Evolutionary conservation across 2,888 invertebrate genomes (phyloP).

Genomic region (Heliconius charithonia): DNA sequence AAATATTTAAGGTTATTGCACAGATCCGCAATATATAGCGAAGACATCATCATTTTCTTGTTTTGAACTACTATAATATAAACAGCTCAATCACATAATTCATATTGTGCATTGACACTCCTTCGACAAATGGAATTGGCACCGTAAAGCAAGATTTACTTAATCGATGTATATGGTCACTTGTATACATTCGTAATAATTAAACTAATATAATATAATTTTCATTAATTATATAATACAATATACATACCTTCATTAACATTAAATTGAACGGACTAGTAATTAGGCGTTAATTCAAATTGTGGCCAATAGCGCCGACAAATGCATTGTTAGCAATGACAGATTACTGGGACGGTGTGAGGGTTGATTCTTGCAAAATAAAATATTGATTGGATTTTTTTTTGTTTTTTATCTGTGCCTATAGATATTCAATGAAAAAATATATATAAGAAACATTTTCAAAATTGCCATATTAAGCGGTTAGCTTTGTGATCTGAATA

Average conservation of each 20-base stretch:
- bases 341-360: constrained; percentile 55
- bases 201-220: constrained; percentile 24
- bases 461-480: neutral
- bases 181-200: constrained; percentile 2
- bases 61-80: no score
- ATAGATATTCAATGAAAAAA: neutral
- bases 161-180: constrained; percentile 3
- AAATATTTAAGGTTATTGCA: no score
- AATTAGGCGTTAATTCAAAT: constrained; percentile 52
- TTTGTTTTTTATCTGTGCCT: neutral
- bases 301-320: constrained; percentile 62
- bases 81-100: no score
- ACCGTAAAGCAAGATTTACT: neutral
- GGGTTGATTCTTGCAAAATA: constrained; percentile 45
- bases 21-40: no score
- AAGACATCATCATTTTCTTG: no score
- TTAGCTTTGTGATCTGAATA: neutral
- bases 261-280: constrained; percentile 42
- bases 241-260: constrained; percentile 30
- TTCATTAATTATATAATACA: constrained; percentile 22
- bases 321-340: constrained; percentile 72
- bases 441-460: neutral
- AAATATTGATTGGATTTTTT: neutral
- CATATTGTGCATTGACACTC: no score
- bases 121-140: neutral